phyloP scores from a whole-genome alignment of 2,797 vertebrate species.

The Argyrosomus regius region DNA sequence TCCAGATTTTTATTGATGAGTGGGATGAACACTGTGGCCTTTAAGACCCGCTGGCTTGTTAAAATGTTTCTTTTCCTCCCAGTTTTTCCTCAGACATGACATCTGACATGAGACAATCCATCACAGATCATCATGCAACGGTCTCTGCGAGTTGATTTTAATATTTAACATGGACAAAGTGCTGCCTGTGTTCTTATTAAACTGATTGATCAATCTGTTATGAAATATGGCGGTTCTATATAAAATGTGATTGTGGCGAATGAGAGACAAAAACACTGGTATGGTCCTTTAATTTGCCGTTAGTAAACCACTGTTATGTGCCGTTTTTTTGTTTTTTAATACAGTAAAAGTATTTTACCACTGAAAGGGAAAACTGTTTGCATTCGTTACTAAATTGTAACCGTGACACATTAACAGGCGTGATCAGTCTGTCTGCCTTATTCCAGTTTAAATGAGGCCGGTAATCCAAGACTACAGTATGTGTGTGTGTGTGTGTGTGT shows the following conservation, averaged over 20 bases:
- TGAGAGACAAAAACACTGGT: neutral
- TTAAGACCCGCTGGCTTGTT: neutral
- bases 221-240: neutral
- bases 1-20: neutral
- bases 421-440: slow-evolving; percentile 24
- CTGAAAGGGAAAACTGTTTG: slow-evolving; percentile 70
- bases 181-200: neutral
- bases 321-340: slow-evolving; percentile 36
- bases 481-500: neutral
- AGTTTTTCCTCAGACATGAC: neutral
- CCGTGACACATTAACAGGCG: slow-evolving; percentile 60
- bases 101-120: neutral
- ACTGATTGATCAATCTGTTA: neutral
- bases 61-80: neutral
- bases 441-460: slow-evolving; percentile 31
- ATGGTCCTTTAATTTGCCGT: slow-evolving; percentile 65
- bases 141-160: neutral
- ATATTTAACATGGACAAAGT: neutral
- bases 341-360: slow-evolving; percentile 49
- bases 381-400: slow-evolving; percentile 38
- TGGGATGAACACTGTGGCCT: neutral
- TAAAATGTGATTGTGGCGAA: neutral
- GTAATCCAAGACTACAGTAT: slow-evolving; percentile 35
- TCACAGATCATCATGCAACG: neutral
- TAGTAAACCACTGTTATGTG: slow-evolving; percentile 69